Base-by-base conservation (phyloP, 2,797 vertebrate genomes). In the Peromyscus attwateri region DNA sequence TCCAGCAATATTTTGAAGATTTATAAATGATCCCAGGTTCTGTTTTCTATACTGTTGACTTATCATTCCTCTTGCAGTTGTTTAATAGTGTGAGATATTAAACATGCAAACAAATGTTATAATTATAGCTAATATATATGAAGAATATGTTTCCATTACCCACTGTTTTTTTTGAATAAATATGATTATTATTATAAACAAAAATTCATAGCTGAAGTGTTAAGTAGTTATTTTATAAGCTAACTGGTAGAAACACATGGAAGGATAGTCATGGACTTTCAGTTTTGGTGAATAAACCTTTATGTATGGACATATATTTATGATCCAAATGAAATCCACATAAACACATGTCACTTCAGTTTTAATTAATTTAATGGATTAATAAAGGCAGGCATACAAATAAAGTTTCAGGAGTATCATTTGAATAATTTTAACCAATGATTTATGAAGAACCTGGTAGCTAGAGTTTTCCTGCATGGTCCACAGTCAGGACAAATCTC, bases 381-480 rank as follows among this genome's bases (percentile, higher is more conserved):
- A 4, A 5, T 57, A 95, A 77, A 81, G n/a, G 73, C 31, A 55
- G 29, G 52, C 1, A 29, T 91, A 80, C 6, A 76, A 94, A 55
- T 97, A n/a, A 9, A 77, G 76, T 43, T 46, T 82, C 29, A 97
- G 37, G 31, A 95, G 37, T 21, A 76, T 83, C 89, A 92, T 81
- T 96, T 87, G 40, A 85, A 57, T 94, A 21, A 25, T 96, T 92
- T 68, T 91, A 73, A 82, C 92, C 10, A 27, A 97, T 92, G 17
- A 43, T 17, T 77, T 87, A 11, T 76, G 80, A 60, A 97, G 68
- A 57, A 52, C 13, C 13, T 52, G 13, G n/a, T n/a, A n/a, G n/a
- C n/a, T n/a, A n/a, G n/a, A n/a, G n/a, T n/a, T n/a, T n/a, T n/a
- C n/a, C n/a, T n/a, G n/a, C n/a, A n/a, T n/a, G n/a, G n/a, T n/a